Base-by-base conservation (phyloP, 2,113 vertebrate genomes). In the Herpetotheres cachinnans region DNA sequence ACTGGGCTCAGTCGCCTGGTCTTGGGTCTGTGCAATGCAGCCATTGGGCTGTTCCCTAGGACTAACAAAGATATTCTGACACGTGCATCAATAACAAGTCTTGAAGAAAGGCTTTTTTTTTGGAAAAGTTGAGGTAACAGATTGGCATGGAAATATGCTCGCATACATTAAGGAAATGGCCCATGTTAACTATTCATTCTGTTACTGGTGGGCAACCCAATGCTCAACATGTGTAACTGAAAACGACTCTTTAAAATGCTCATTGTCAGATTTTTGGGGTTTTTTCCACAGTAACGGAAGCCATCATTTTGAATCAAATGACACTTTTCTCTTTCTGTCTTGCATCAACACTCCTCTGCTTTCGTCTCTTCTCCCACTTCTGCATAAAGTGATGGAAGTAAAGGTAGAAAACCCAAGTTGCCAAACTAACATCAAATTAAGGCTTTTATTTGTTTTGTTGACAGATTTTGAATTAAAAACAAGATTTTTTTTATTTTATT, bases 211-310 rank as follows among this genome's bases (percentile, higher is more conserved):
- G 32, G 22, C 6, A 65, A 6, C 9, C 6, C 30, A 56, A 4
- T 17, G 10, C 4, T 82, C 18, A 67, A 18, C 0, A 3, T 1
- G 2, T 24, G 16, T 27, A 38, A 56, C 20, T 52, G 13, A 58
- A 86, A 78, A 82, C 40, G 6, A 6, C 16, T 71, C 26, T 49
- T 42, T 46, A 47, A 78, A 74, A 76, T 19, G 2, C 13, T 85
- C 63, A 55, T 15, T 0, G 0, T 25, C 18, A 70, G 7, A 56
- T 52, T 63, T n/a, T 54, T 5, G 2, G 0, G 3, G 1, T 0
- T 4, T 32, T 56, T 62, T 47, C 6, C 19, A 59, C 13, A 50
- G 22, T 25, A 55, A 49, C 0, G 0, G 8, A 74, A 82, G 66
- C 30, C 0, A 55, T 4, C 0, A 46, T 42, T 89, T 50, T 7